Evolutionary conservation across 2,888 invertebrate genomes (phyloP).

Genomic region (Caenorhabditis zanzibari): DNA sequence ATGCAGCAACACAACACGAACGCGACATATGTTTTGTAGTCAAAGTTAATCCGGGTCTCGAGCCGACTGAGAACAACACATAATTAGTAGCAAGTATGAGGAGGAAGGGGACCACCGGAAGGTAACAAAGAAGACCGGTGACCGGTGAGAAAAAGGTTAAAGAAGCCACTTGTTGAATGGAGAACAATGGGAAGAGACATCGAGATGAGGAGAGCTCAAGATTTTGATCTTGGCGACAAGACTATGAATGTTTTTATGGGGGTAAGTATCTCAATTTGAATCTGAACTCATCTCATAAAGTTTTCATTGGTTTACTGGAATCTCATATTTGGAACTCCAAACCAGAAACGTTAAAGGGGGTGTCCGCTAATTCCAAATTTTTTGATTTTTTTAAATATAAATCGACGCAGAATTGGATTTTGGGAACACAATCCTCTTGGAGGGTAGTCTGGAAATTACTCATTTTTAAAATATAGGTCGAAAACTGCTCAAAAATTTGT

Average conservation of each 20-base stretch:
- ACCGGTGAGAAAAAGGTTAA: slow-evolving; percentile 42
- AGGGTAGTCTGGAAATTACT: too few relatives aligned
- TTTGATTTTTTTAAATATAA: too few relatives aligned
- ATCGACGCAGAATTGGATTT: too few relatives aligned
- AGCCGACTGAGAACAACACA: slow-evolving; percentile 49
- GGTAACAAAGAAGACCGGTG: slow-evolving; percentile 50
- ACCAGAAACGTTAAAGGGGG: too few relatives aligned
- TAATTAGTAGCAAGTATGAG: slow-evolving; percentile 60
- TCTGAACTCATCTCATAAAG: slow-evolving; percentile 54
- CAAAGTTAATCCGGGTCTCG: slow-evolving; percentile 60
- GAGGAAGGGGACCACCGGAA: slow-evolving; percentile 33
- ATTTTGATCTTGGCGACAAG: slow-evolving; percentile 43
- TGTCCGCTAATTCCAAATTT: too few relatives aligned
- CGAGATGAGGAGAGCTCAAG: slow-evolving; percentile 7
- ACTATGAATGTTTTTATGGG: slow-evolving; percentile 1
- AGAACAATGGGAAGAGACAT: slow-evolving; percentile 40
- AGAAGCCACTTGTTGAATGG: slow-evolving; percentile 26
- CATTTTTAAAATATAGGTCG: too few relatives aligned
- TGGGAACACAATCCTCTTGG: too few relatives aligned
- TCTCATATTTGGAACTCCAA: too few relatives aligned
- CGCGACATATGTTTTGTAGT: slow-evolving; percentile 67
- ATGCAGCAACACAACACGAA: slow-evolving; percentile 51
- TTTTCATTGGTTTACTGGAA: too few relatives aligned
- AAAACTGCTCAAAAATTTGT: too few relatives aligned
- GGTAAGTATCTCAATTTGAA: slow-evolving; percentile 30